phyloP scores from a whole-genome alignment of 2,888 invertebrate species.

The Standfussiana lucernea region DNA sequence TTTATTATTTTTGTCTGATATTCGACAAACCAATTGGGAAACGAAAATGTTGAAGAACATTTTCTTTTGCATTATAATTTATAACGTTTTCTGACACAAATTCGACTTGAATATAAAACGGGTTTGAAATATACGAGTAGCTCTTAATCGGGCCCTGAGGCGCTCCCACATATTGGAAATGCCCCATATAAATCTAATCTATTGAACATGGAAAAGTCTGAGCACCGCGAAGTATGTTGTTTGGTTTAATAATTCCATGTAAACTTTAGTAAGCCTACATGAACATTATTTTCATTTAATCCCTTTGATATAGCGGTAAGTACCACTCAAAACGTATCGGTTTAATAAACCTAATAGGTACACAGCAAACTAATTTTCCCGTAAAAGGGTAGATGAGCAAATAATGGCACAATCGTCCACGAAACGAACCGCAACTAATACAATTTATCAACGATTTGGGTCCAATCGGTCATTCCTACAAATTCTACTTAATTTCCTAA shows the following conservation, averaged over 20 bases:
- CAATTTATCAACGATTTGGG: conserved; percentile 40
- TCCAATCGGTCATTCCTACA: conserved; percentile 1
- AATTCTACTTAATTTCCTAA: conserved; percentile 30
- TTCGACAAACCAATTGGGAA: not conserved
- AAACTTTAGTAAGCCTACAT: not conserved
- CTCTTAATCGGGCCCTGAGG: not conserved
- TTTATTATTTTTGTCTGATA: not conserved
- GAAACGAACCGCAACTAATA: conserved; percentile 35
- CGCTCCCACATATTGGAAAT: not conserved
- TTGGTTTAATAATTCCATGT: not conserved
- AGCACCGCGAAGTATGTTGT: not conserved
- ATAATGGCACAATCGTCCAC: conserved; percentile 14
- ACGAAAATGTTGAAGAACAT: not conserved
- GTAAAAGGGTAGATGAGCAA: conserved; percentile 25
- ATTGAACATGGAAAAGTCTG: not conserved
- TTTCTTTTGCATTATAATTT: not conserved
- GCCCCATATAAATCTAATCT: not conserved
- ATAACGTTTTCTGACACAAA: not conserved
- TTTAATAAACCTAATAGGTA: conserved; percentile 16
- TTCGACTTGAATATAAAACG: conserved; percentile 10
- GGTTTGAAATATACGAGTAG: not conserved
- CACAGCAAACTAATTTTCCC: conserved; percentile 8
- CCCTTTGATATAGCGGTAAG: conserved; percentile 10
- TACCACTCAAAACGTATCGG: conserved; percentile 8
- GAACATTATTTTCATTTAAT: not conserved